These are phyloP conservation scores for Darevskia mixta DNA, from an alignment of 2,797 vertebrate genomes.

Conservation along the genomic window DNA sequence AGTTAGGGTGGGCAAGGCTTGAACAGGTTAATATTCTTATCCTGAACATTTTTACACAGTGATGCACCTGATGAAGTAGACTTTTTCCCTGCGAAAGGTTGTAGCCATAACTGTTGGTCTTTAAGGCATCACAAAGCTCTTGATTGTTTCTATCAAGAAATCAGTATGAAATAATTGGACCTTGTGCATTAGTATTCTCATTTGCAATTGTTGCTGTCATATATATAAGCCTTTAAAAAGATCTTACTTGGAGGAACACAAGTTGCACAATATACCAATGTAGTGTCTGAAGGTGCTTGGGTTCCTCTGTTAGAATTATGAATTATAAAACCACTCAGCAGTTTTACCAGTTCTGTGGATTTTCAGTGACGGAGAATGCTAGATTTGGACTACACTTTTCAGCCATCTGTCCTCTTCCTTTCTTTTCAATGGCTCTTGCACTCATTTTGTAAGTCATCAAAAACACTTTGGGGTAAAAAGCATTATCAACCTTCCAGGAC, in stretches of 20 bases:
- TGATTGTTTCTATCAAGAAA: not conserved
- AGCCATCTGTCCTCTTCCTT: not conserved
- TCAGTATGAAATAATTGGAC: not conserved
- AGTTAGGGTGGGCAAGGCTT: not conserved
- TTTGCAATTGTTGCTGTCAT: not conserved
- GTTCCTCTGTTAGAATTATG: not conserved
- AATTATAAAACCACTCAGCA: slow-evolving; percentile 7
- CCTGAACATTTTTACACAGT: not conserved
- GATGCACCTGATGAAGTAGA: not conserved
- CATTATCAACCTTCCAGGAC: not conserved
- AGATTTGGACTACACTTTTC: not conserved
- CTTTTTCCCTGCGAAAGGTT: not conserved
- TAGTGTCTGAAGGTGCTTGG: not conserved
- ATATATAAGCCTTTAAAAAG: slow-evolving; percentile 25
- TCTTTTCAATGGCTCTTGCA: not conserved
- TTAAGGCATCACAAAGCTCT: not conserved
- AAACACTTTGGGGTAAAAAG: too few relatives aligned
- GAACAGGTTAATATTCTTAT: not conserved
- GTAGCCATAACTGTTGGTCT: not conserved
- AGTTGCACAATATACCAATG: not conserved
- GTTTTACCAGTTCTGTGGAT: not conserved
- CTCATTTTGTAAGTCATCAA: not conserved
- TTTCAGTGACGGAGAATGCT: not conserved
- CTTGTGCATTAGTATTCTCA: not conserved
- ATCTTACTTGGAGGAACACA: not conserved